Base-by-base conservation (phyloP, 2,797 vertebrate genomes). In the Spinus olivaceus region DNA sequence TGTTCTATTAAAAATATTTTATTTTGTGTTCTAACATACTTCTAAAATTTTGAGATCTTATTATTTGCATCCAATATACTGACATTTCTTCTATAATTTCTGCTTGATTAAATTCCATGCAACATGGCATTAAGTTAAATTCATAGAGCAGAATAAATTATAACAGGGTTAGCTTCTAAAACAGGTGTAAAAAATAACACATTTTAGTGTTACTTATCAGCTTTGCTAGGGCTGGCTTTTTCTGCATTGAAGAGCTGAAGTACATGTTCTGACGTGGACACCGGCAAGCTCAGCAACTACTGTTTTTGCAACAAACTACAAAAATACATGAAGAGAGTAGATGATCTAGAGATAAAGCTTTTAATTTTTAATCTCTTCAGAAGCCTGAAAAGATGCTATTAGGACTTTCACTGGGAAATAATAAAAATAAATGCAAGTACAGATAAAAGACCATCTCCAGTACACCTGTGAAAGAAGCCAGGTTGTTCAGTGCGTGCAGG, bases 101-200 rank as follows among this genome's bases (percentile, higher is more conserved):
- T 95, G 88, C 89, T 90, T 96, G 94, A 94, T 95, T 97, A 96
- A 95, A 94, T 96, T 96, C 92, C 89, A 91, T 35, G 89, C 91
- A 94, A 95, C 95, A 95, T 95, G 92, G 92, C 92, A 96, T 96
- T 96, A 95, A 96, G 95, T 92, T 96, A 96, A 94, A 96, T 96
- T 96, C 96, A 91, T 97, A 92, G 88, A 96, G 87, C 91, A 95
- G 95, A 96, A 97, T 95, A 96, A 97, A 94, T 97, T 96, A 92
- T 97, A 97, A 96, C 95, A 96, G 95, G 95, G 95, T 97, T 96
- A 96, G 92, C 94, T 96, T 96, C 91, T 94, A 95, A 95, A 96
- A 94, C 94, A 96, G 95, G 95, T 96, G 94, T 97, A 96, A 97
- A 97, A 97, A 96, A 94, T 96, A 95, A 97, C 95, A 96, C 96